Evolutionary conservation across 2,113 vertebrate genomes (phyloP).

Genomic region (Pelobates fuscus): DNA sequence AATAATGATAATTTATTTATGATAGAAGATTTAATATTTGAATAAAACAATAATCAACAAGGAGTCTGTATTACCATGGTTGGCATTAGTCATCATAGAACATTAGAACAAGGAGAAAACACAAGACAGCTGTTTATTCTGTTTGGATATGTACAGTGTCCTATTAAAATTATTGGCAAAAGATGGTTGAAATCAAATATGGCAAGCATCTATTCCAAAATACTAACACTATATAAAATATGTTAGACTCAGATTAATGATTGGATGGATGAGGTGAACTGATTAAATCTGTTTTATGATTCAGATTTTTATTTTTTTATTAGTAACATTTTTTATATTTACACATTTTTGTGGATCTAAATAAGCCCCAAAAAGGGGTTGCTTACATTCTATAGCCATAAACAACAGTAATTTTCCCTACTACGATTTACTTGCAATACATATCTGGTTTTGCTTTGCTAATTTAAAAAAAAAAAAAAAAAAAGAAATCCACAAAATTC

Average conservation of each 20-base stretch:
- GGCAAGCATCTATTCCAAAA: conserved; percentile 22
- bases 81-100: conserved; percentile 17
- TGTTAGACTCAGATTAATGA: conserved; percentile 15
- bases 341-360: not conserved
- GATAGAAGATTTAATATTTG: no score
- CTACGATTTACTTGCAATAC: no score
- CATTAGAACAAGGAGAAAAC: not conserved
- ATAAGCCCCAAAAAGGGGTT: no score
- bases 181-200: conserved; percentile 19
- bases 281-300: not conserved
- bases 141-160: conserved; percentile 10
- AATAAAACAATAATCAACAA: not conserved
- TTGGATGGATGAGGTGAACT: conserved; percentile 2
- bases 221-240: conserved; percentile 30
- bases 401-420: no score
- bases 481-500: no score
- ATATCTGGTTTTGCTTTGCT: no score
- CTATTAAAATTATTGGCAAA: conserved; percentile 33
- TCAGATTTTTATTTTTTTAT: not conserved
- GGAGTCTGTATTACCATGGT: conserved; percentile 13
- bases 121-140: conserved; percentile 8
- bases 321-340: not conserved
- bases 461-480: no score
- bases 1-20: no score
- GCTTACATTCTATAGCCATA: no score